Conservation (phyloP, 1,140 invertebrate species). For the Laodelphax striatellus region DNA sequence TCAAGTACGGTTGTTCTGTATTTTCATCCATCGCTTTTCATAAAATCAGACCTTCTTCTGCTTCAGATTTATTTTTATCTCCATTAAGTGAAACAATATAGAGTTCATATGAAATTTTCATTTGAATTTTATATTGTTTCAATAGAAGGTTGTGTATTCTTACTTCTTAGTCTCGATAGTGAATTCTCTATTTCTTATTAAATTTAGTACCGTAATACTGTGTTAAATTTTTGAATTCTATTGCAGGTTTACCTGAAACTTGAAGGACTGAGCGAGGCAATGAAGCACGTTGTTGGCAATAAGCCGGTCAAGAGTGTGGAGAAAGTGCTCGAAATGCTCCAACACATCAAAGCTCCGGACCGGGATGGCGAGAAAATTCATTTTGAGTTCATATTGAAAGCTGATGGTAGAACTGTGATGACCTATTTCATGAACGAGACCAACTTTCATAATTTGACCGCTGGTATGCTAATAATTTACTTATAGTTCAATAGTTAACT, state of each 20-base stretch:
- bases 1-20: too few relatives aligned
- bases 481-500: not conserved
- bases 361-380: conserved; percentile 35
- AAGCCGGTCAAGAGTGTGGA: conserved; percentile 32
- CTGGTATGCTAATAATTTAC: conserved; percentile 27
- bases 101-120: too few relatives aligned
- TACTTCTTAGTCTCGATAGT: too few relatives aligned
- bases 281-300: conserved; percentile 24
- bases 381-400: conserved; percentile 41
- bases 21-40: too few relatives aligned
- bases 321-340: conserved; percentile 36
- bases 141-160: too few relatives aligned
- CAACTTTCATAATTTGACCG: conserved; percentile 35
- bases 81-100: too few relatives aligned
- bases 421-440: conserved; percentile 44
- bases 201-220: too few relatives aligned
- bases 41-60: too few relatives aligned
- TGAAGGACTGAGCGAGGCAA: conserved; percentile 34
- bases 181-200: too few relatives aligned
- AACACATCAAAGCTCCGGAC: conserved; percentile 37
- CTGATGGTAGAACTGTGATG: conserved; percentile 43
- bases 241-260: conserved; percentile 43
- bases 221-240: conserved; percentile 7
- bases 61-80: too few relatives aligned
- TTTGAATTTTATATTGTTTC: too few relatives aligned